Evolutionary conservation across 2,888 invertebrate genomes (phyloP).

Genomic region (Drosophila melanosoma): DNA sequence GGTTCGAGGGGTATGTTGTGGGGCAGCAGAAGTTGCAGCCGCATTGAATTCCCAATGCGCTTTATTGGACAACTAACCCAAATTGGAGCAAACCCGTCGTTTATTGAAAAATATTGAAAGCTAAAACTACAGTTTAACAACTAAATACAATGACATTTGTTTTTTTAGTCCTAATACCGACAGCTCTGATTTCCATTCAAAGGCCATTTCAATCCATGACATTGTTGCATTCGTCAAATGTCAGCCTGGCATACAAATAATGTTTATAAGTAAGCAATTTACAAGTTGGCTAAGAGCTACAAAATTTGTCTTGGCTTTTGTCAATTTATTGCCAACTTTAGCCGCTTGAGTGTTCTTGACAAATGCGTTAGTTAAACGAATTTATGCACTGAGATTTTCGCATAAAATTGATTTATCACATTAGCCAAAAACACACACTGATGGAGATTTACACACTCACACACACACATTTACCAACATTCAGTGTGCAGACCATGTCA

Average conservation of each 20-base stretch:
- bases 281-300: slow-evolving; percentile 5
- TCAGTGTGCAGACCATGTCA: not conserved
- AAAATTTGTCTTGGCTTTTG: slow-evolving; percentile 14
- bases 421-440: slow-evolving; percentile 44
- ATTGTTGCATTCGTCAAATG: not conserved
- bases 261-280: not conserved
- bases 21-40: not conserved
- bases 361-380: slow-evolving; percentile 66
- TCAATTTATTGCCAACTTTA: slow-evolving; percentile 50
- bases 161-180: slow-evolving; percentile 28
- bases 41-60: slow-evolving; percentile 62
- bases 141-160: slow-evolving; percentile 15
- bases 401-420: slow-evolving; percentile 70
- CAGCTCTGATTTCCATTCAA: slow-evolving; percentile 35
- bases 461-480: slow-evolving; percentile 4
- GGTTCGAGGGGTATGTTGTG: not conserved
- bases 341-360: slow-evolving; percentile 44
- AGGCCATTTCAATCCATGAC: not conserved
- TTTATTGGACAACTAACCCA: slow-evolving; percentile 42
- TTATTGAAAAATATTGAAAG: slow-evolving; percentile 32
- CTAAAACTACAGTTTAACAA: slow-evolving; percentile 15
- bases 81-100: slow-evolving; percentile 38
- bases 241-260: not conserved
- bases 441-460: slow-evolving; percentile 6
- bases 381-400: slow-evolving; percentile 61